phyloP scores from a whole-genome alignment of 1,140 invertebrate species.

The Heliconius himera region DNA sequence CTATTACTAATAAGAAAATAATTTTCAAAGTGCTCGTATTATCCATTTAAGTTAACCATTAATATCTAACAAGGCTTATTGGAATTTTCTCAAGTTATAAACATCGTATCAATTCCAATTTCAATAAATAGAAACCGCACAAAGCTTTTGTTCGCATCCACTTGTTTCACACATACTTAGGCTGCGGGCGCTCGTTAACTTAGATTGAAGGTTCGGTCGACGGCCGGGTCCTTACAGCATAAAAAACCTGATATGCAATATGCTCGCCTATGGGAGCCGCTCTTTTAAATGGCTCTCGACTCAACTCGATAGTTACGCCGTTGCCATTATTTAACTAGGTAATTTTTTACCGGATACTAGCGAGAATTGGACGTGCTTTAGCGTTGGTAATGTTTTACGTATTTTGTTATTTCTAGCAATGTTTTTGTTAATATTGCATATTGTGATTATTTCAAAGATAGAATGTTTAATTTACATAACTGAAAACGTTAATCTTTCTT shows the following conservation, averaged over 20 bases:
- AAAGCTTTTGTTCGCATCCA: conserved; percentile 68
- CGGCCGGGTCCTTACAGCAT: conserved; percentile 61
- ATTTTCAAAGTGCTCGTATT: neutral
- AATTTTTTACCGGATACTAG: conserved; percentile 20
- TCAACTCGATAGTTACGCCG: conserved; percentile 31
- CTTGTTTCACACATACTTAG: conserved; percentile 77
- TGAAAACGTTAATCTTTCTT: too few species aligned
- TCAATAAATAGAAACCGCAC: conserved; percentile 49
- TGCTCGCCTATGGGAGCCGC: conserved; percentile 51
- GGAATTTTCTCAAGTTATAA: neutral
- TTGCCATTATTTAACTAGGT: conserved; percentile 26
- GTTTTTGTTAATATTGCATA: neutral
- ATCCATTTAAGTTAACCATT: neutral
- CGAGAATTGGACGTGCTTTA: conserved; percentile 3
- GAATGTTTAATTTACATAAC: too few species aligned
- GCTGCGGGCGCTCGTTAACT: conserved; percentile 67
- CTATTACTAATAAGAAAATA: neutral
- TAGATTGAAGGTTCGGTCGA: conserved; percentile 76
- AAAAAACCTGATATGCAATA: conserved; percentile 69
- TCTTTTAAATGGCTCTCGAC: conserved; percentile 49
- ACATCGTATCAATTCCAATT: conserved; percentile 49
- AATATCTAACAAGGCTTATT: neutral
- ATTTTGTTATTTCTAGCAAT: neutral
- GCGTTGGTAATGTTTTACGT: neutral
- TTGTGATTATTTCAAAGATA: too few species aligned